phyloP scores from a whole-genome alignment of 2,113 vertebrate species.

The Anguilla rostrata region DNA sequence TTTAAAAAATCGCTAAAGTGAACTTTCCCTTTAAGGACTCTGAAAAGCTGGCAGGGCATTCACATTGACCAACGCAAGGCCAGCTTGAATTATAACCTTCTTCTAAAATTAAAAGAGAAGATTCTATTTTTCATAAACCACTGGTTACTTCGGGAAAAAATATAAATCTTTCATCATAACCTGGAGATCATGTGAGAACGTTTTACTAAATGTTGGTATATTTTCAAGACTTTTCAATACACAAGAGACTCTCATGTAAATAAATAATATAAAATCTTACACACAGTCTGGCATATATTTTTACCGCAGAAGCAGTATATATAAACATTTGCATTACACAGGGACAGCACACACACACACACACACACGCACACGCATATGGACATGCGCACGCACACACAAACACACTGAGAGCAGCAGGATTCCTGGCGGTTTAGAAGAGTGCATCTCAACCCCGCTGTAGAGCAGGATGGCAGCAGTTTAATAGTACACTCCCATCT shows the following conservation, averaged over 20 bases:
- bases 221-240: neutral
- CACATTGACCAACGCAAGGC: neutral
- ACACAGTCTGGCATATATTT: neutral
- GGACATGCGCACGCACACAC: neutral
- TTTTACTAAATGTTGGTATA: neutral
- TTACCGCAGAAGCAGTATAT: neutral
- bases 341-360: neutral
- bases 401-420: conserved; percentile 2
- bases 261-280: neutral
- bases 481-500: conserved; percentile 31
- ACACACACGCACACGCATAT: neutral
- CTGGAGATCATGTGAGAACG: neutral
- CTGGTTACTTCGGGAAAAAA: neutral
- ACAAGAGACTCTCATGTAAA: neutral
- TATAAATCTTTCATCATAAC: neutral
- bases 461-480: neutral
- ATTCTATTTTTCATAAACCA: conserved; percentile 5
- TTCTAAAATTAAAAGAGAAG: neutral
- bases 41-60: neutral
- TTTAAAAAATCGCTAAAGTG: too few species aligned
- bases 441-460: neutral
- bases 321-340: neutral
- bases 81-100: neutral
- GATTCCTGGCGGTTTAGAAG: neutral
- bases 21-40: neutral